These are phyloP conservation scores for Aspidiotus rigidus DNA, from an alignment of 2,888 invertebrate species.

Conservation along the genomic window DNA sequence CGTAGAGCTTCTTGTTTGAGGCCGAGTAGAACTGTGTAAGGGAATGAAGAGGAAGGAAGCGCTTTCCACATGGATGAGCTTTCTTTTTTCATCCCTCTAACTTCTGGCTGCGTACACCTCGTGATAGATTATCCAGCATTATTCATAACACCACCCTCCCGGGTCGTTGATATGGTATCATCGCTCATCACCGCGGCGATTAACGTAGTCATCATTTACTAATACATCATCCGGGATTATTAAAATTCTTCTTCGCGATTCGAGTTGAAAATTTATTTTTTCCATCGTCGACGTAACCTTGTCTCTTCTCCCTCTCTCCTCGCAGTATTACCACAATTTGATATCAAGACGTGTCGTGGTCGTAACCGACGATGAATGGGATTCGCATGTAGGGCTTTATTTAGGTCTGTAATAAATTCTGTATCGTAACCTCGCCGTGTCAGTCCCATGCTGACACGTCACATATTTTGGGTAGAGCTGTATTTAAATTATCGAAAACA, in stretches of 20 bases:
- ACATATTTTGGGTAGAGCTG: too few species aligned
- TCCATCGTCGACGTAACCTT: not conserved
- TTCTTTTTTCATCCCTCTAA: conserved; percentile 16
- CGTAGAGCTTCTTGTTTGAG: not conserved
- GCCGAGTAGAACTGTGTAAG: not conserved
- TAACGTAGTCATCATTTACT: conserved; percentile 32
- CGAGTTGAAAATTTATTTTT: not conserved
- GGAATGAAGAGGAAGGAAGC: conserved; percentile 17
- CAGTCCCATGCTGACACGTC: too few species aligned
- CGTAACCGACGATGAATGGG: too few species aligned
- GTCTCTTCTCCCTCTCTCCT: not conserved
- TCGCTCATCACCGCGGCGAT: conserved; percentile 30
- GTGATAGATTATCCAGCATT: conserved; percentile 32
- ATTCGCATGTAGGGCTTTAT: too few species aligned
- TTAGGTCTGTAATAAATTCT: too few species aligned
- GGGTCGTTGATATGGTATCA: conserved; percentile 25
- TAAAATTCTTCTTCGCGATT: conserved; percentile 26
- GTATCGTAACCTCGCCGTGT: too few species aligned
- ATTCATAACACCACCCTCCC: conserved; percentile 29
- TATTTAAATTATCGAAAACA: too few species aligned
- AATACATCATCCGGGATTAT: conserved; percentile 32
- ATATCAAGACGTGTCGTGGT: too few species aligned
- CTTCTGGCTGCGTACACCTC: conserved; percentile 22
- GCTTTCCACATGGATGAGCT: conserved; percentile 30
- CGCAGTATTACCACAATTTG: not conserved